Percentiles rank a stretch among this genome's conserved stretches.
Evolutionary conservation across 2,888 invertebrate species (phyloP).

Genomic region (Selenia dentaria): DNA sequence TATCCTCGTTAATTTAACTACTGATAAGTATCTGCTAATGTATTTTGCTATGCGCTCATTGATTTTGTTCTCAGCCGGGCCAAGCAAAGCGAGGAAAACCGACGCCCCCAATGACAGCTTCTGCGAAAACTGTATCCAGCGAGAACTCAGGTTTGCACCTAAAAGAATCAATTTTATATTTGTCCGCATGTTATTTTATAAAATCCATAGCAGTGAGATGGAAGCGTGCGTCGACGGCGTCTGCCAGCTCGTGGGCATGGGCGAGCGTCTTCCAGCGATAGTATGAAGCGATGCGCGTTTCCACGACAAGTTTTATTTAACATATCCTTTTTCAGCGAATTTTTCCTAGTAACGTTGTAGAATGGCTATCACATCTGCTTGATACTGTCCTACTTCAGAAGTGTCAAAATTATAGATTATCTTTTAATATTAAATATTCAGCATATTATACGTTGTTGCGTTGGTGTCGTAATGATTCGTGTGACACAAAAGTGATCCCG

Average conservation of each 20-base stretch:
- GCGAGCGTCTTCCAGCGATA: conserved; percentile 35
- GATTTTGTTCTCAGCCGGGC: conserved; percentile 75
- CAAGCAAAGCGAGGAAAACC: conserved; percentile 60
- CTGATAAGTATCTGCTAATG: conserved; percentile 45
- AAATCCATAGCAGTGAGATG: not conserved
- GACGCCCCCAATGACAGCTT: conserved; percentile 47
- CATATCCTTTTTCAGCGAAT: conserved; percentile 43
- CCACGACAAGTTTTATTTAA: conserved; percentile 18
- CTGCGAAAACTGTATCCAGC: conserved; percentile 64
- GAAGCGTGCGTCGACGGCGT: conserved; percentile 1
- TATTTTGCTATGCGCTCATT: conserved; percentile 72
- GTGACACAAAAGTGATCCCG: conserved; percentile 1
- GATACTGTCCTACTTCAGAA: conserved; percentile 6
- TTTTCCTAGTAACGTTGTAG: conserved; percentile 25
- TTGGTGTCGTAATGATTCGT: conserved; percentile 27
- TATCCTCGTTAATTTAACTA: conserved; percentile 11
- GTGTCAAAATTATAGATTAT: not conserved
- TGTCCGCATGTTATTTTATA: conserved; percentile 24
- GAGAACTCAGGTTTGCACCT: conserved; percentile 62
- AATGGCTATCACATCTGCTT: conserved; percentile 28
- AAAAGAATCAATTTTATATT: conserved; percentile 33
- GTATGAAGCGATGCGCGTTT: conserved; percentile 37
- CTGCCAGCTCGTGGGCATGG: not conserved
- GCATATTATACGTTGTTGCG: not conserved
- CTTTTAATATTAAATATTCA: not conserved